phyloP scores from a whole-genome alignment of 2,797 vertebrate genomes.

The Ciconia nigra region DNA sequence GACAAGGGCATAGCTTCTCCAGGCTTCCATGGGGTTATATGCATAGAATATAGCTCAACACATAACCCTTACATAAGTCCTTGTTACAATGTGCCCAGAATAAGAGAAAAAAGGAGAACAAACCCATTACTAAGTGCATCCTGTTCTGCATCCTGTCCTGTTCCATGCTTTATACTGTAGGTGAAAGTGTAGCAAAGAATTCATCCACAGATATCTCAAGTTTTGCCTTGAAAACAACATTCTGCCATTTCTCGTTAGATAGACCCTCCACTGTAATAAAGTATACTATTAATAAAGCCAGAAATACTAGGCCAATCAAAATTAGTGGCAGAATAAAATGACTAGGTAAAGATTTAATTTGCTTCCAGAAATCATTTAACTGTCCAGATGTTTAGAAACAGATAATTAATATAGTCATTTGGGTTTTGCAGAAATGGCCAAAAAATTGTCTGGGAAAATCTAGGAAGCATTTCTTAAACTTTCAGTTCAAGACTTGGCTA shows the following conservation, averaged over 20 bases:
- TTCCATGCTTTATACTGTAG: neutral
- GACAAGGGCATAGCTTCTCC: neutral
- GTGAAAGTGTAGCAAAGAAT: neutral
- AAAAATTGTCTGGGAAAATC: neutral
- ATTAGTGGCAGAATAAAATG: neutral
- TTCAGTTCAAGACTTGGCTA: neutral
- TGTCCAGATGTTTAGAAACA: neutral
- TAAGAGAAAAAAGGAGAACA: neutral
- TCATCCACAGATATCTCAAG: neutral
- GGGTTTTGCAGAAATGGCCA: neutral
- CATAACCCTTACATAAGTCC: neutral
- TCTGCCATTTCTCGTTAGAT: neutral
- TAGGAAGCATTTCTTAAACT: neutral
- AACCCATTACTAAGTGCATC: neutral
- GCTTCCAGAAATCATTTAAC: neutral
- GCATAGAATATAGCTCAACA: neutral
- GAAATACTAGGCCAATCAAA: neutral
- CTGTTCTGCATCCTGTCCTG: neutral
- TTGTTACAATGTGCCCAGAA: neutral
- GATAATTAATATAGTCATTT: neutral
- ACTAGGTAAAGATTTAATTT: neutral
- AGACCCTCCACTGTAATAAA: neutral
- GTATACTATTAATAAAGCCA: neutral
- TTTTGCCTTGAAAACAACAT: neutral
- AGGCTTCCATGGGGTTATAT: neutral